Evolutionary conservation across 2,113 vertebrate species (phyloP), one percentile per base, ranked within the genome.

Genomic region (Pipra filicauda): DNA sequence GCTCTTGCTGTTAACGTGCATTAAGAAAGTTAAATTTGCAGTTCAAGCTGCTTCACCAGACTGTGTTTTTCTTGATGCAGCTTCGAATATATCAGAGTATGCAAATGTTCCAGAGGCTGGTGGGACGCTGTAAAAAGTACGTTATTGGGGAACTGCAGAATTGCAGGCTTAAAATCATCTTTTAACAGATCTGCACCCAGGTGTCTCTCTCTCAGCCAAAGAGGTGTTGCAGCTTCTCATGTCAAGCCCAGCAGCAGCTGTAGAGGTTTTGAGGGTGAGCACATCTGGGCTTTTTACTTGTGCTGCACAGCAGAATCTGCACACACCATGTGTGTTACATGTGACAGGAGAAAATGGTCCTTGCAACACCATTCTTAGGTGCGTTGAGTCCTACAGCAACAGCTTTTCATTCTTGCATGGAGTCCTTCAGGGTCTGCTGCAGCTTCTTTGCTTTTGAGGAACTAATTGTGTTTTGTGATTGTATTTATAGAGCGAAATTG

Each of bases 1-100:
- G 78, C 86, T 91, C 93, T 89, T 80, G 51, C 88, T 76, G 77
- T 75, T 92, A 73, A 61, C 73, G 3, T 69, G 83, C 76, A 54
- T 94, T 93, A 93, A 77, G 82, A 43, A 94, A 89, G 76, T 91
- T 86, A 94, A 84, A 95, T 90, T 51, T 88, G 75, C 39, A 31
- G 93, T 64, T 95, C 89, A 95, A 55, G 81, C 93, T 93, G 92
- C 78, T 89, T 94, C 83, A 59, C 94, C 83, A 88, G 77, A 54
- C 91, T 94, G 62, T 94, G 84, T 93, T 88, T 93, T 73, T 86
- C 79, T 90, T 92, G 51, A 39, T 90, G 57, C 75, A 54, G 24
- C 86, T 96, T 82, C 94, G 92, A 71, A 65, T 75, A 16, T 85
- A 83, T 90, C 24, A 11, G 51, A 62, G 37, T 55, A 91, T 57